Conservation (phyloP, 2,113 vertebrate genomes). For the Athene cunicularia region DNA sequence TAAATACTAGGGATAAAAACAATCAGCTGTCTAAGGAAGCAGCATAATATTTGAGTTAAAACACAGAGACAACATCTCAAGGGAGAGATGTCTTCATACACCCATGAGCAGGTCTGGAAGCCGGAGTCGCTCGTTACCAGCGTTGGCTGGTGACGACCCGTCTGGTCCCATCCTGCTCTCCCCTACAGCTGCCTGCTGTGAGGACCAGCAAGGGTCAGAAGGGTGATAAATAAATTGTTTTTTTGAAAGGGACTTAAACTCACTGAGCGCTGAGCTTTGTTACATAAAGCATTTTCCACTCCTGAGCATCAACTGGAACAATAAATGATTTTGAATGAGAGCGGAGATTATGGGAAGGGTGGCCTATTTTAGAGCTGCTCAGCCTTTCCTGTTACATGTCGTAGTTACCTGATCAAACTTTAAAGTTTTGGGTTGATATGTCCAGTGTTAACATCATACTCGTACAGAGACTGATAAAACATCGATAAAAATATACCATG, state of each 20-base stretch:
- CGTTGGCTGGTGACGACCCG: rapidly evolving
- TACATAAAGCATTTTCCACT: background rate
- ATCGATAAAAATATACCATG: background rate
- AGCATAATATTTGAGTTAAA: background rate
- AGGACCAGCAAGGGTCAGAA: background rate
- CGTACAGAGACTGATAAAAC: background rate
- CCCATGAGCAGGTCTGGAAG: rapidly evolving
- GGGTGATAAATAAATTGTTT: background rate
- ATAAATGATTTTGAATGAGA: background rate
- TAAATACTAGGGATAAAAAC: background rate
- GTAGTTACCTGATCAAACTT: background rate
- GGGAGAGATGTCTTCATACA: background rate
- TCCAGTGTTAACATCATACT: background rate
- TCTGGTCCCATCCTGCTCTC: background rate
- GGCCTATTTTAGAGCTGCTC: background rate
- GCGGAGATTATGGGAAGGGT: background rate
- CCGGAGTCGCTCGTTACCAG: rapidly evolving
- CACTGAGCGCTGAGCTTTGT: background rate
- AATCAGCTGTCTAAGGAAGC: background rate
- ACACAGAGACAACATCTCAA: background rate
- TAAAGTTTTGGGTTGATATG: background rate
- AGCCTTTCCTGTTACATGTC: background rate
- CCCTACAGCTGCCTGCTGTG: rapidly evolving
- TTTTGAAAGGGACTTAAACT: background rate
- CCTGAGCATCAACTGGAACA: background rate